Percentiles rank a stretch among this genome's conserved stretches.
Conservation (phyloP, 2,888 invertebrate genomes). For the Phorcus lineatus region DNA sequence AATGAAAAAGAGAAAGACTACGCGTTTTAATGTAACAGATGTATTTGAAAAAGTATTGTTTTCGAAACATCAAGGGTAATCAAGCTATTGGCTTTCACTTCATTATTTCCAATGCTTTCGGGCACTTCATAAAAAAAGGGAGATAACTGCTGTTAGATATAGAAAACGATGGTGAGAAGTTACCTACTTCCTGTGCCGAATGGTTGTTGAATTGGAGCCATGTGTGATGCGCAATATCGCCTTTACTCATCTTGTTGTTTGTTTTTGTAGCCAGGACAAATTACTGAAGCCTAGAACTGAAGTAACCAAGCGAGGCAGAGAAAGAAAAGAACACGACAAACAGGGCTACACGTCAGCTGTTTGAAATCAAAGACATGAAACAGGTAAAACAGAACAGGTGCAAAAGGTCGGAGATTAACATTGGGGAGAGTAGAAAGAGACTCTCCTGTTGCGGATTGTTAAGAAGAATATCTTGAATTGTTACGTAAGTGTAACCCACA, state of each 20-base stretch:
- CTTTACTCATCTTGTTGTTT: neutral
- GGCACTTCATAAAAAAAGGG: neutral
- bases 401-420: neutral
- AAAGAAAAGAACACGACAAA: neutral
- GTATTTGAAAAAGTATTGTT: too few relatives aligned
- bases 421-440: too few relatives aligned
- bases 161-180: neutral
- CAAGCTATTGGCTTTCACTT: too few relatives aligned
- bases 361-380: neutral
- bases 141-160: neutral
- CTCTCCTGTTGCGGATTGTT: too few relatives aligned
- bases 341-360: neutral
- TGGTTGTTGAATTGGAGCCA: neutral
- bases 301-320: neutral
- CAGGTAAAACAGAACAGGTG: constrained; percentile 13
- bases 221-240: neutral
- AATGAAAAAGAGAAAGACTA: too few relatives aligned
- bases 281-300: neutral
- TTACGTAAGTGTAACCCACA: too few relatives aligned
- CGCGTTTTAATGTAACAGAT: too few relatives aligned
- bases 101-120: too few relatives aligned
- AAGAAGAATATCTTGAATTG: too few relatives aligned
- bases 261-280: constrained; percentile 9
- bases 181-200: neutral
- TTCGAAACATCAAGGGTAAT: too few relatives aligned